Conservation (phyloP, 2,888 invertebrate genomes). For the Linnaemya tessellans region DNA sequence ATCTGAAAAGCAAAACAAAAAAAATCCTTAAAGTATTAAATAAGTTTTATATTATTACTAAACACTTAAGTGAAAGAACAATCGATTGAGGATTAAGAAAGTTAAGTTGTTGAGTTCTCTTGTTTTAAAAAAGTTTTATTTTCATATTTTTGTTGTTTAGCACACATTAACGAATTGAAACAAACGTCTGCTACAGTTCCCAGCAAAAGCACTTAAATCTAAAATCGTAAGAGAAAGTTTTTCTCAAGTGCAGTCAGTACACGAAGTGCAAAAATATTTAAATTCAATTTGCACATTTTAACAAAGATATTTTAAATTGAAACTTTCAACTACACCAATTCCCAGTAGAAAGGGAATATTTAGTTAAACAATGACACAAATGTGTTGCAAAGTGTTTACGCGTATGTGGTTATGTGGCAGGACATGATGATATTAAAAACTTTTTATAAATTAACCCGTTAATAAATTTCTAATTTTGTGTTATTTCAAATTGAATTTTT, state of each 20-base stretch:
- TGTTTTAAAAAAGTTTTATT: constrained; percentile 1
- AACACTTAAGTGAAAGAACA: background rate
- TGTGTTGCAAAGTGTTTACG: no score
- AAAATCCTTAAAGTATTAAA: background rate
- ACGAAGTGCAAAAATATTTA: constrained; percentile 37
- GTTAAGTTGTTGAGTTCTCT: background rate
- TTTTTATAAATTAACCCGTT: no score
- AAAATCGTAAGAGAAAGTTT: constrained; percentile 45
- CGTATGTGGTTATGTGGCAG: no score
- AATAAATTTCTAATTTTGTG: no score
- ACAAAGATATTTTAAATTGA: constrained; percentile 9
- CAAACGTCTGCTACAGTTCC: background rate
- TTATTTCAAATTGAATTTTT: no score
- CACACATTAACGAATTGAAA: background rate
- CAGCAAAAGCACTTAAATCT: constrained; percentile 43
- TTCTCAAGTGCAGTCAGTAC: constrained; percentile 19
- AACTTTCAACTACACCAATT: constrained; percentile 23
- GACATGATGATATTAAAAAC: no score
- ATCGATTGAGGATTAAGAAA: constrained; percentile 4
- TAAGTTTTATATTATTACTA: background rate
- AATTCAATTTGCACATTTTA: constrained; percentile 29
- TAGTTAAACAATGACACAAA: no score
- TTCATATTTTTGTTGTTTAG: constrained; percentile 6
- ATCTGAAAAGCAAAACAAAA: background rate
- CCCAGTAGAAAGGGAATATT: background rate